These are phyloP conservation scores for Toxotes chatareus DNA, from an alignment of 2,113 vertebrate species.

Conservation along the genomic window DNA sequence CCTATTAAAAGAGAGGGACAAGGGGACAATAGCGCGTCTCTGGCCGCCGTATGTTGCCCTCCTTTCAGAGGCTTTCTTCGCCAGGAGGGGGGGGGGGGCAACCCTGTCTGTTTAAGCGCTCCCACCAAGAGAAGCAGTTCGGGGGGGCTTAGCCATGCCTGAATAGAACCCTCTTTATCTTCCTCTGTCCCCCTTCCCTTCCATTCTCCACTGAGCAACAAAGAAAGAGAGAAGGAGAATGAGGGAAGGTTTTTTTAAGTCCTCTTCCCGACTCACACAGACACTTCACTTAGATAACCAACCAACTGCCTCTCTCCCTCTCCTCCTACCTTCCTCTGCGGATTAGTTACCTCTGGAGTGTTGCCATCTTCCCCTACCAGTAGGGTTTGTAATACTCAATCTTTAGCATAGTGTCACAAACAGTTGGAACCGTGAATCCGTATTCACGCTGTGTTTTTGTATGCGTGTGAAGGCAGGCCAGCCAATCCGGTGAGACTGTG, in stretches of 20 bases:
- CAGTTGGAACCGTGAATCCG: slow-evolving; percentile 60
- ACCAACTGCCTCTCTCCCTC: slow-evolving; percentile 65
- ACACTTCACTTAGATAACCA: slow-evolving; percentile 78
- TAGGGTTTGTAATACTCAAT: slow-evolving; percentile 78
- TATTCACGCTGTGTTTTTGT: slow-evolving; percentile 60
- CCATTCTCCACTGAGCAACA: slow-evolving; percentile 82
- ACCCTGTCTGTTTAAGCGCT: slow-evolving; percentile 84
- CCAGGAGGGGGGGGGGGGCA: slow-evolving; percentile 43
- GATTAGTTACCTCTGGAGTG: slow-evolving; percentile 83
- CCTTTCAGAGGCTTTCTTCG: slow-evolving; percentile 82
- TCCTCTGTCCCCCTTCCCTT: slow-evolving; percentile 75
- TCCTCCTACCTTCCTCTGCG: slow-evolving; percentile 70
- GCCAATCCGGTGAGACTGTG: slow-evolving; percentile 65
- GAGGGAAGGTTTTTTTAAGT: slow-evolving; percentile 72
- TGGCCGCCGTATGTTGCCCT: slow-evolving; percentile 87
- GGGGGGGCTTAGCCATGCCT: slow-evolving; percentile 73
- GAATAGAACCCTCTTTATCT: slow-evolving; percentile 85
- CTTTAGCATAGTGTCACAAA: slow-evolving; percentile 77
- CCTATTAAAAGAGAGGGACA: slow-evolving; percentile 87
- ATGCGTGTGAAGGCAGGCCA: slow-evolving; percentile 71
- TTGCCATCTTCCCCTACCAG: slow-evolving; percentile 78
- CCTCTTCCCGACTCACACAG: slow-evolving; percentile 67
- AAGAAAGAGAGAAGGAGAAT: slow-evolving; percentile 76
- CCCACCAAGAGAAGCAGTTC: slow-evolving; percentile 80
- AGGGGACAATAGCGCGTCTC: slow-evolving; percentile 85